Conservation (phyloP, 2,113 vertebrate genomes). For the Podarcis raffonei region DNA sequence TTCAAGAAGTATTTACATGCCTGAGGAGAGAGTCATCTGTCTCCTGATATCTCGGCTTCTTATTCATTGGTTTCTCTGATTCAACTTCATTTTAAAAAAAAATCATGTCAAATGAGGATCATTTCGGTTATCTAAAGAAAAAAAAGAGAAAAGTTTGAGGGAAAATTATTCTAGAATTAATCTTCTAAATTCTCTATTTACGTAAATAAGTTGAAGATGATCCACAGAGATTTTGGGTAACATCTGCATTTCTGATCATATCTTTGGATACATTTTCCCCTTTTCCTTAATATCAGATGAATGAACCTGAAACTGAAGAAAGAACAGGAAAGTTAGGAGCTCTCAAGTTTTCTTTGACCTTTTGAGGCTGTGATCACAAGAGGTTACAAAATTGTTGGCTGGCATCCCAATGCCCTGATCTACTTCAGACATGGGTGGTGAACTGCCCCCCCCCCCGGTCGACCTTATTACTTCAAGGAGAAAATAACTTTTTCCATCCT, state of each 20-base stretch:
- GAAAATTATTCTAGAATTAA: background rate
- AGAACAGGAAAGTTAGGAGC: background rate
- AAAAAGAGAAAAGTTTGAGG: accelerated
- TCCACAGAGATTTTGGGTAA: background rate
- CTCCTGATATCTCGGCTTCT: background rate
- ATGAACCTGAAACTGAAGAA: background rate
- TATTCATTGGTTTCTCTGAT: background rate
- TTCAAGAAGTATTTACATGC: background rate
- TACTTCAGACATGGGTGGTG: too few relatives aligned
- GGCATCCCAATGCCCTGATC: background rate
- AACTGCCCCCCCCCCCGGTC: too few relatives aligned
- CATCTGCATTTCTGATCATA: background rate
- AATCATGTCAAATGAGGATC: background rate
- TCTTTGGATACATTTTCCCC: background rate
- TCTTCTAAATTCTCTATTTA: background rate
- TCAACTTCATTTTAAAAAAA: background rate
- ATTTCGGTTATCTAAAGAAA: background rate
- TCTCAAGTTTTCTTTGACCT: background rate
- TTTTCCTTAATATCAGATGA: background rate
- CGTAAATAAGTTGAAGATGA: conserved; percentile 4
- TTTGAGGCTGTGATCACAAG: background rate
- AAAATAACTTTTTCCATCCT: too few relatives aligned
- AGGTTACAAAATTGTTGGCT: background rate
- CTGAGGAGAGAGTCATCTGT: background rate
- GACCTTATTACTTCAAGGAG: too few relatives aligned